Conservation (phyloP, 2,797 vertebrate genomes). For the Enteromius afrohamiltoni region DNA sequence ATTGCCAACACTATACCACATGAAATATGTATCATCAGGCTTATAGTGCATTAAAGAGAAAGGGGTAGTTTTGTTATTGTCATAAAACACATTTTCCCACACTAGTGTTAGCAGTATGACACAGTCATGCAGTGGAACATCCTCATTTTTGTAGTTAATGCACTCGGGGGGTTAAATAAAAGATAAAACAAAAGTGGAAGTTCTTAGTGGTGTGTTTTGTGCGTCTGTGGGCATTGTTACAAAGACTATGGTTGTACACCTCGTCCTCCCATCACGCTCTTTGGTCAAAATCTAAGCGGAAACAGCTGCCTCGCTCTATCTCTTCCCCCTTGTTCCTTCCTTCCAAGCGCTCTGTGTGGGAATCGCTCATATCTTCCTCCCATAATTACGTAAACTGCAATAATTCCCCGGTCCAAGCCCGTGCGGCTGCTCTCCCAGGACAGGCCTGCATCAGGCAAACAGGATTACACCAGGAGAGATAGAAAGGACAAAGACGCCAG, state of each 20-base stretch:
- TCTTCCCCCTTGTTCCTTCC: not conserved
- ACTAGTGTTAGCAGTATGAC: not conserved
- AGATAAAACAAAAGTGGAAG: constrained; percentile 35
- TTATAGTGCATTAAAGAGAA: not conserved
- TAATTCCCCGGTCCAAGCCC: not conserved
- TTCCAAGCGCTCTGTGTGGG: not conserved
- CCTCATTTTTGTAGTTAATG: not conserved
- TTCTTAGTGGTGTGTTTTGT: constrained; percentile 36
- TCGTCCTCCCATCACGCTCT: not conserved
- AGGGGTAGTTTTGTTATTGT: not conserved
- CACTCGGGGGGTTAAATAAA: not conserved
- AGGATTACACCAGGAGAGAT: constrained; percentile 27
- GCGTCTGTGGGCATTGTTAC: not conserved
- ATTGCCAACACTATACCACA: not conserved
- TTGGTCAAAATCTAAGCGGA: not conserved
- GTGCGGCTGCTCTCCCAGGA: not conserved
- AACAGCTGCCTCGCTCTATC: constrained; percentile 21
- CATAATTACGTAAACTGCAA: constrained; percentile 24
- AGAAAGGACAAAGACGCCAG: constrained; percentile 23
- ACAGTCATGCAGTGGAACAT: not conserved
- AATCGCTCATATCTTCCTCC: not conserved
- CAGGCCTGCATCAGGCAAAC: constrained; percentile 25
- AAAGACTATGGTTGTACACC: not conserved
- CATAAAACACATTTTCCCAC: constrained; percentile 2
- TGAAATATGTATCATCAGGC: not conserved